Evolutionary conservation across 2,113 vertebrate species (phyloP).

Genomic region (Suricata suricatta): DNA sequence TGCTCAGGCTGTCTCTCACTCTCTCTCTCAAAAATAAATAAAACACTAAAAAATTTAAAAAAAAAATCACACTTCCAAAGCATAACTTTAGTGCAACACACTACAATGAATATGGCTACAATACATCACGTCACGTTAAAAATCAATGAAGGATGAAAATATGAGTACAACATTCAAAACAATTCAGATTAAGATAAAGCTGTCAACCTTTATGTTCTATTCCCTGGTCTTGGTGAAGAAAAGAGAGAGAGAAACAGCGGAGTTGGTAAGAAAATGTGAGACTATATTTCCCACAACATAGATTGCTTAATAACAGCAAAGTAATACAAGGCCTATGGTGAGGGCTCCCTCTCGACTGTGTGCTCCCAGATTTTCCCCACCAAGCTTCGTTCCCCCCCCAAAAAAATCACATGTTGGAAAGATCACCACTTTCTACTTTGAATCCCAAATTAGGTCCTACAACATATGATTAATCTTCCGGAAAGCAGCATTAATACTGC

Average conservation of each 20-base stretch:
- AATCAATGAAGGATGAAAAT: slow-evolving; percentile 75
- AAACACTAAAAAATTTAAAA: too few species aligned
- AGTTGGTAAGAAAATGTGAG: neutral
- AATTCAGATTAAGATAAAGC: slow-evolving; percentile 74
- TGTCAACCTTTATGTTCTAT: slow-evolving; percentile 61
- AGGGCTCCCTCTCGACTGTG: neutral
- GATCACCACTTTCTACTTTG: slow-evolving; percentile 65
- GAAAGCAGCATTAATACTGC: slow-evolving; percentile 81
- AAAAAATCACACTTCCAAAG: slow-evolving; percentile 48
- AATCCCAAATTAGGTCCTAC: slow-evolving; percentile 64
- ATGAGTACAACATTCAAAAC: slow-evolving; percentile 70
- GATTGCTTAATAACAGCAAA: slow-evolving; percentile 32
- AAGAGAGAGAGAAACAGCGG: slow-evolving; percentile 22
- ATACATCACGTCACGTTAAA: slow-evolving; percentile 51
- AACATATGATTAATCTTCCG: slow-evolving; percentile 79
- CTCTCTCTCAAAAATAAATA: too few species aligned
- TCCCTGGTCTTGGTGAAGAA: slow-evolving; percentile 38
- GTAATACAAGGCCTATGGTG: neutral
- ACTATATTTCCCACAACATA: neutral
- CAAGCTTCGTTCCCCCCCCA: slow-evolving; percentile 42
- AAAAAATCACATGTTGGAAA: slow-evolving; percentile 76
- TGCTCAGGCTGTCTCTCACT: too few species aligned
- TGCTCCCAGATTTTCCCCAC: slow-evolving; percentile 15
- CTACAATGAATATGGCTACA: slow-evolving; percentile 59
- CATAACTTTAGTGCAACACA: slow-evolving; percentile 27